Evolutionary conservation across 2,888 invertebrate species (phyloP), one percentile per base, ranked within the genome.

Genomic region (Acronicta alni): DNA sequence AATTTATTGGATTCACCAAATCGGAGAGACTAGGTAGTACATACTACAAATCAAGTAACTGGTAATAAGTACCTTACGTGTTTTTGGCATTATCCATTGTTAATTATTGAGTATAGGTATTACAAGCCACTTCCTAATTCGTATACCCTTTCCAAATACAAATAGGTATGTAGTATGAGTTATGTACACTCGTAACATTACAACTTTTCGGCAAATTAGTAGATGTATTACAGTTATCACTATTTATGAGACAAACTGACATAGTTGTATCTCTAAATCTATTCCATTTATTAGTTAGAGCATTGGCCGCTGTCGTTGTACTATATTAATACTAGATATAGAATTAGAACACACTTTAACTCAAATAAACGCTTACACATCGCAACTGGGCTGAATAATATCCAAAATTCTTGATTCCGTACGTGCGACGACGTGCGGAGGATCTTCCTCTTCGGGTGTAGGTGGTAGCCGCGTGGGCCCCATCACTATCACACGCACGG

Each of bases 401-500:
- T 89, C 89, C 52, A 86, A 80, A 53, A 85, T 80, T 81, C 86
- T 90, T 32, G 80, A 75, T 37, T 87, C 89, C 23, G 80, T 62
- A 42, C 74, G 77, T 32, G 64, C 57, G 52, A 83, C 56, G 43
- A 85, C 69, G 12, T 79, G 85, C 42, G 86, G 84, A 61, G 83
- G 80, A 59, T 90, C 91, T 73, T 93, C 92, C 61, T 92, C 92
- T 76, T 92, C 93, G 7, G 92, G 92, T 44, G 93, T 92, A 57
- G 88, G 83, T 48, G 92, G 90, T 62, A 93, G 79, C 82, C 93
- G 89, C 77, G 90, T 92, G 70, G 86, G 93, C 72, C 93, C 93
- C 93, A 94, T 94, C 64, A 70, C 75, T 66, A 68, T 60, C 81
- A 84, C 81, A 78, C 77, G 82, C 82, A 82, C 80, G 53, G 53